Conservation (phyloP, 2,888 invertebrate species). For the Capitulum mitella region DNA sequence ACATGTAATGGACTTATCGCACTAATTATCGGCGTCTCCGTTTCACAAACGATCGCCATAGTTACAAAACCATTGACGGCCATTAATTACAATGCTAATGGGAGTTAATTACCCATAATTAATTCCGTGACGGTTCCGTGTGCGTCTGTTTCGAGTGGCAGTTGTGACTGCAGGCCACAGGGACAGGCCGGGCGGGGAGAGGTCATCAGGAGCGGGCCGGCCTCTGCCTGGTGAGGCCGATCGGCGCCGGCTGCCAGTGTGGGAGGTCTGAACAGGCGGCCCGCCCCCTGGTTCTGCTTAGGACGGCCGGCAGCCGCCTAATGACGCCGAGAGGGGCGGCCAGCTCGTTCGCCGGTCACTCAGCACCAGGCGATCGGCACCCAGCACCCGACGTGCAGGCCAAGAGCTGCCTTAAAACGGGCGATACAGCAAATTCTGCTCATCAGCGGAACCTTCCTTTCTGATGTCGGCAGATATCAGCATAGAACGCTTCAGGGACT, state of each 20-base stretch:
- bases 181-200: neutral
- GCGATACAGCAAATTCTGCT: too few relatives aligned
- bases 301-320: too few relatives aligned
- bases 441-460: too few relatives aligned
- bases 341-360: too few relatives aligned
- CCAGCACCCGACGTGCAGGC: too few relatives aligned
- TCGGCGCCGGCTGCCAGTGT: neutral
- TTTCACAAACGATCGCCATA: neutral
- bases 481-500: too few relatives aligned
- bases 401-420: too few relatives aligned
- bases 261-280: neutral
- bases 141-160: neutral
- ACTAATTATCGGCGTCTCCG: slow-evolving; percentile 10
- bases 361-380: too few relatives aligned
- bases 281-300: too few relatives aligned
- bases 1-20: slow-evolving; percentile 19
- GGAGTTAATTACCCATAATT: slow-evolving; percentile 17
- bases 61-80: slow-evolving; percentile 10
- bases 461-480: too few relatives aligned
- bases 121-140: slow-evolving; percentile 1
- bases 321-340: too few relatives aligned
- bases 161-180: neutral
- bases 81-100: slow-evolving; percentile 23
- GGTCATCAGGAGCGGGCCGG: neutral
- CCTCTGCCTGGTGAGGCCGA: too few relatives aligned